Conservation (phyloP, 2,113 vertebrate species). For the Nothoprocta pentlandii region DNA sequence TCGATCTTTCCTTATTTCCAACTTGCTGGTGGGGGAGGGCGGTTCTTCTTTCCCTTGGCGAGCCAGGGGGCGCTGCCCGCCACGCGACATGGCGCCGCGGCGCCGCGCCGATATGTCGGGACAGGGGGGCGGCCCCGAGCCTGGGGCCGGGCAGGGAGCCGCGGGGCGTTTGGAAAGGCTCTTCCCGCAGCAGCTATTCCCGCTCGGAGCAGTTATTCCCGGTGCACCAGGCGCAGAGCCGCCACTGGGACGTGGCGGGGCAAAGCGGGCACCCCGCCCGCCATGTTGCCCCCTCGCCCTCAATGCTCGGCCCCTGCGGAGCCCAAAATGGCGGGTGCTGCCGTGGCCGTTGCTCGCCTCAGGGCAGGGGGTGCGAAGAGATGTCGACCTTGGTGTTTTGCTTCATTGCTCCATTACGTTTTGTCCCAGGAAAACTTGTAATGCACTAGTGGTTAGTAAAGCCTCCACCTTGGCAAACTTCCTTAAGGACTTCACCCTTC, state of each 20-base stretch:
- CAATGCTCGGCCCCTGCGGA: background rate
- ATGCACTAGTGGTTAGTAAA: too few species aligned
- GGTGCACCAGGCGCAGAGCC: too few species aligned
- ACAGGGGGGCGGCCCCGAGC: rapidly evolving
- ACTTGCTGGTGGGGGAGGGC: background rate
- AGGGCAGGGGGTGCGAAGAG: background rate
- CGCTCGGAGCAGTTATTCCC: too few species aligned
- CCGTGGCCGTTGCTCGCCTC: too few species aligned
- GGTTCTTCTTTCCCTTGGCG: rapidly evolving
- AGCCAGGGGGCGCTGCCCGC: background rate
- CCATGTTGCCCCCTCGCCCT: too few species aligned
- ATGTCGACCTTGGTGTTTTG: rapidly evolving
- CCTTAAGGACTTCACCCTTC: too few species aligned
- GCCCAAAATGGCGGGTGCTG: rapidly evolving
- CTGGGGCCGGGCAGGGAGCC: too few species aligned
- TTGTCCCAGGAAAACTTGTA: background rate
- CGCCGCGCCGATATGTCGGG: rapidly evolving
- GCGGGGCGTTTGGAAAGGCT: background rate
- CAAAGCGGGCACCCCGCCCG: too few species aligned
- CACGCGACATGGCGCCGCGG: background rate
- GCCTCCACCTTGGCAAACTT: too few species aligned
- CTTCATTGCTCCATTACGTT: background rate
- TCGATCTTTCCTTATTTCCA: background rate
- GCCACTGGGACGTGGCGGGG: too few species aligned
- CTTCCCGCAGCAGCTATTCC: background rate